These are phyloP conservation scores for Thripadectes ignobilis DNA, from an alignment of 2,797 vertebrate species.

Conservation along the genomic window DNA sequence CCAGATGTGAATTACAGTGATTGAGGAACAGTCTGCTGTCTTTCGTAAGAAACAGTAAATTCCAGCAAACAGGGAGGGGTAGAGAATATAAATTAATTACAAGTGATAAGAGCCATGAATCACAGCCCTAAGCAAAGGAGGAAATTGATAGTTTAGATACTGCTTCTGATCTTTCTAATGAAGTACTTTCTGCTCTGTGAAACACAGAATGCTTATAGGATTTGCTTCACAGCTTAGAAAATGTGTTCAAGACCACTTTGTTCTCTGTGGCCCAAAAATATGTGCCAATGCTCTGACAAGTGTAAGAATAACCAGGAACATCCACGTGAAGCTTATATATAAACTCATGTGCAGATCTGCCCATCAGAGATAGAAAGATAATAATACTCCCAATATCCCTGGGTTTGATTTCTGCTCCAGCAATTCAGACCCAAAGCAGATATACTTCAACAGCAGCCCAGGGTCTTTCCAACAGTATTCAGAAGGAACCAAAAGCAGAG, in stretches of 20 bases:
- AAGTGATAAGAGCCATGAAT: neutral
- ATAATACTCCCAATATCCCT: neutral
- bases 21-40: neutral
- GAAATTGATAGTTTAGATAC: neutral
- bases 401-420: neutral
- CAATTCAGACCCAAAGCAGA: neutral
- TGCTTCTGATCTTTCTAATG: constrained; percentile 9
- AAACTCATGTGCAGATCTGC: neutral
- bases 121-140: constrained; percentile 19
- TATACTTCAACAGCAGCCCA: neutral
- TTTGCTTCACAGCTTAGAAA: neutral
- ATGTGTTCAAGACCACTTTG: neutral
- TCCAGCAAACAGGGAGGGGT: neutral
- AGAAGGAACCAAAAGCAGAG: neutral
- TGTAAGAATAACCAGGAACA: neutral
- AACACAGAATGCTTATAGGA: neutral
- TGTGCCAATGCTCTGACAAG: neutral
- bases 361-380: neutral
- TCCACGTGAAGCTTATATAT: neutral
- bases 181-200: neutral
- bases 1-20: neutral
- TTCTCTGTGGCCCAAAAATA: neutral
- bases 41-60: neutral
- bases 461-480: neutral
- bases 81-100: neutral